Evolutionary conservation across 2,797 vertebrate species (phyloP).

Genomic region (Dallia pectoralis): DNA sequence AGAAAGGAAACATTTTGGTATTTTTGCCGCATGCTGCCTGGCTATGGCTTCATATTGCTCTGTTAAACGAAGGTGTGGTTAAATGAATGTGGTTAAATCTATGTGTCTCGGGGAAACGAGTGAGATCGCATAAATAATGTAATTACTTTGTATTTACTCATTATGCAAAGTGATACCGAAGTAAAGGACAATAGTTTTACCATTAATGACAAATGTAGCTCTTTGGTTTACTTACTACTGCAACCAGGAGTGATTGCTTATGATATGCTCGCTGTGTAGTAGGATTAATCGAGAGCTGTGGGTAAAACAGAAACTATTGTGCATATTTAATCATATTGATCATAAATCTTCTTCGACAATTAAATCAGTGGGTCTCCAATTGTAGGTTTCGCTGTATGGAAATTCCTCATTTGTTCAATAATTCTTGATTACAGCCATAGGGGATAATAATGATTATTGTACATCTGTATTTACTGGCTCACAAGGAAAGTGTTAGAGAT

Average conservation of each 20-base stretch:
- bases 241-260: slow-evolving; percentile 3
- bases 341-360: not conserved
- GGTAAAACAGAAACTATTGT: not conserved
- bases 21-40: slow-evolving; percentile 4
- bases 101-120: slow-evolving; percentile 3
- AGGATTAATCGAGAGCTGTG: slow-evolving; percentile 8
- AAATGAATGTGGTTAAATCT: too few relatives aligned
- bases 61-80: slow-evolving; percentile 26
- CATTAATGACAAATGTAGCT: not conserved
- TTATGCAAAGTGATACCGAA: slow-evolving; percentile 15
- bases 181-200: not conserved
- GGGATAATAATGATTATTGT: slow-evolving; percentile 36
- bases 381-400: not conserved
- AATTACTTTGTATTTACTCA: slow-evolving; percentile 3
- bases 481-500: slow-evolving; percentile 17
- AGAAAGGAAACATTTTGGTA: not conserved
- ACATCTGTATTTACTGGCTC: slow-evolving; percentile 30
- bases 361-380: not conserved
- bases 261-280: not conserved
- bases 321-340: not conserved
- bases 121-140: slow-evolving; percentile 11
- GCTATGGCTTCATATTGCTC: slow-evolving; percentile 19
- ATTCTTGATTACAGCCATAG: not conserved
- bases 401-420: not conserved
- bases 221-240: slow-evolving; percentile 9